phyloP scores from a whole-genome alignment of 2,797 vertebrate genomes.

The Amniataba percoides region DNA sequence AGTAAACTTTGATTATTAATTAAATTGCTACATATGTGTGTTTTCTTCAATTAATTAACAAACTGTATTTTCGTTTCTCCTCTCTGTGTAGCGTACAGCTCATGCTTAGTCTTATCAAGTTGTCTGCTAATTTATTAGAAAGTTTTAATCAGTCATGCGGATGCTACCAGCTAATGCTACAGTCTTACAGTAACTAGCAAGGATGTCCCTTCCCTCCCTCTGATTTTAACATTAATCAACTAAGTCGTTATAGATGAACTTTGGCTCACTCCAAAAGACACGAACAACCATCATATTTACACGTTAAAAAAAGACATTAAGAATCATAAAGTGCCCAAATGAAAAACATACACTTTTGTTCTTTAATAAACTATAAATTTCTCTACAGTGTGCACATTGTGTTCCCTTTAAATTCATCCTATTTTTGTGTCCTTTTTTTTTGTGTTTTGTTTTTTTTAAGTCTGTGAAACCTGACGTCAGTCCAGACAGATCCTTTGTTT shows the following conservation, averaged over 20 bases:
- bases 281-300: slow-evolving; percentile 69
- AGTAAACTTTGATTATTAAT: slow-evolving; percentile 19
- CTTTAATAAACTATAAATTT: slow-evolving; percentile 50
- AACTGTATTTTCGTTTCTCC: slow-evolving; percentile 9
- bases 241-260: slow-evolving; percentile 65
- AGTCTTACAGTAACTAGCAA: slow-evolving; percentile 77
- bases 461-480: slow-evolving; percentile 35
- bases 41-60: slow-evolving; percentile 46
- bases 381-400: slow-evolving; percentile 60
- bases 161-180: slow-evolving; percentile 86
- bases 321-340: slow-evolving; percentile 78
- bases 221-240: slow-evolving; percentile 57
- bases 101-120: slow-evolving; percentile 77
- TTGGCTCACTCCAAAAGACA: slow-evolving; percentile 79
- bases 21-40: slow-evolving; percentile 69
- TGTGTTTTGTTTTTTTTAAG: too few species aligned
- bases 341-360: slow-evolving; percentile 43
- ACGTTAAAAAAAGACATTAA: slow-evolving; percentile 60
- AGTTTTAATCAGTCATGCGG: slow-evolving; percentile 75
- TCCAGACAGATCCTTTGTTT: slow-evolving; percentile 55
- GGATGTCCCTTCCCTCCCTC: slow-evolving; percentile 54
- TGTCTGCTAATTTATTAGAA: slow-evolving; percentile 69
- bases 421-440: slow-evolving; percentile 35
- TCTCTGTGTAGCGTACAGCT: slow-evolving; percentile 53
- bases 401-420: slow-evolving; percentile 66